Base-by-base conservation (phyloP, 2,113 vertebrate genomes). In the Hymenochirus boettgeri region DNA sequence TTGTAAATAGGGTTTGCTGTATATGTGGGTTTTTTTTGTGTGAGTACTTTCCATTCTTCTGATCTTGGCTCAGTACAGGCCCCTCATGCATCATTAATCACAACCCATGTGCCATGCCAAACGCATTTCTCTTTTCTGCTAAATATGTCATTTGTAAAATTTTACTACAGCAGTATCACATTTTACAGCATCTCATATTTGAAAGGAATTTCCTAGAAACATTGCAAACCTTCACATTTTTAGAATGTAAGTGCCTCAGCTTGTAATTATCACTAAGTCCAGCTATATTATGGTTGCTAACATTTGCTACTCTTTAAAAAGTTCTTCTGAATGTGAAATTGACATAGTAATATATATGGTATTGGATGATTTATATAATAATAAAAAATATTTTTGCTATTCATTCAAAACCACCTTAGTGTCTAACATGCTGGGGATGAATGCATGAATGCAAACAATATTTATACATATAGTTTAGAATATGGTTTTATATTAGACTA, bases 291-390 rank as follows among this genome's bases (percentile, higher is more conserved):
- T 42, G 46, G 31, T 58, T 69, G 57, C 65, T 33, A 53, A 22
- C 25, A 53, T 37, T 17, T 26, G 22, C 27, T 15, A 35, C 23
- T 65, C 27, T 65, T 48, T 9, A 57, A 65, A 57, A 42, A 46
- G 62, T 18, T 61, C 45, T 50, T 6, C 21, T 50, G 26, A 48
- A 61, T 29, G 8, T 33, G 27, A 33, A 42, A 65, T 65, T 57
- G 57, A 57, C 42, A 65, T 57, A 57, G 27, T 45, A 65, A 57
- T 25, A 37, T n/a, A 56, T 50, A 57, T 65, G n/a, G n/a, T n/a
- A n/a, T n/a, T n/a, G n/a, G n/a, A n/a, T n/a, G n/a, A n/a, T n/a
- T n/a, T n/a, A n/a, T n/a, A n/a, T n/a, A n/a, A n/a, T n/a, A n/a
- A n/a, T n/a, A n/a, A n/a, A n/a, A n/a, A n/a, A n/a, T n/a, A n/a